Base-by-base conservation (phyloP, 2,888 invertebrate genomes). In the Meandrusa payeni region DNA sequence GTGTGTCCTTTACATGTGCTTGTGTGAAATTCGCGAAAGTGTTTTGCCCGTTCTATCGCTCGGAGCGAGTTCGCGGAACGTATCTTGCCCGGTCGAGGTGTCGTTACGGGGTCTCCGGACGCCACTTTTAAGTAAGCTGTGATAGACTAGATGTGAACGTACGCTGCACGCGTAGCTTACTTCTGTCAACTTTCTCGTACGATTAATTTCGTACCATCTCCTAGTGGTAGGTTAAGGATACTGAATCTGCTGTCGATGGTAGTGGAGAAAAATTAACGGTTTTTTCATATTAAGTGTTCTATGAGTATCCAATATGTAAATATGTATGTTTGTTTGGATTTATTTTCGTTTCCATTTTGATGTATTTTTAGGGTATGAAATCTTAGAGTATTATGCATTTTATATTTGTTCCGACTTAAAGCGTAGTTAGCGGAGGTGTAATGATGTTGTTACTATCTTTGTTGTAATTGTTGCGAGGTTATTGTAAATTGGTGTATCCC, bases 111-210 rank as follows among this genome's bases (percentile, higher is more conserved):
- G 49, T 47, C 46, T 56, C 48, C 52, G 56, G 42, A 55, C 50
- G 55, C 58, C 64, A 69, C 76, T 72, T 69, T 66, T 71, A 68
- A 76, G 76, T 82, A 65, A 82, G 78, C 82, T 87, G 86, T 86
- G 85, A 83, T 83, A 85, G 79, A 72, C 74, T 83, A 78, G 69
- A 75, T 75, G 75, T 69, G 77, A 72, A 80, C 79, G 72, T 79
- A 59, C 57, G 51, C 60, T 3, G 64, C 57, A 54, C 68, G 70
- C 71, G 69, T n/a, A 15, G 15, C 15, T 2, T 42, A 13, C 33
- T 19, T 22, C 5, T 2, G 11, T 7, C 29, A 11, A 41, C 15
- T 12, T 31, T 41, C 20, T 28, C 12, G 41, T 33, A 4, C 64
- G 60, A 62, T 64, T 61, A 60, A 48, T 65, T 64, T 64, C 59